A percentile compares a stretch with the other conserved stretches of the same genome.
These are phyloP conservation scores for Drosophila parvula DNA, from an alignment of 1,140 invertebrate genomes.

Conservation along the genomic window DNA sequence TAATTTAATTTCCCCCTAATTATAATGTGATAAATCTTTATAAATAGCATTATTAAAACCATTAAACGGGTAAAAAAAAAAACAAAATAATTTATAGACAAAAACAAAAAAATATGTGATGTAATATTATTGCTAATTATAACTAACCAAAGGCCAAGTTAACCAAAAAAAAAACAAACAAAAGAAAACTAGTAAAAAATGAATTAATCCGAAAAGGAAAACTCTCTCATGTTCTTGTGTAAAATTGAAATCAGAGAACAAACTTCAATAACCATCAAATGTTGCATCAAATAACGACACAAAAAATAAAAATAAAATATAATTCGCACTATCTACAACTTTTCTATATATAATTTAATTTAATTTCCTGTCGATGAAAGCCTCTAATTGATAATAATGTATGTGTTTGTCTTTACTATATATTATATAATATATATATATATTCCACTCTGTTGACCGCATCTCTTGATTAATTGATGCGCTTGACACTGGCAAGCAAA, in stretches of 20 bases:
- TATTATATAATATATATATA: no score
- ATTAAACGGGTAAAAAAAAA: slow-evolving; percentile 43
- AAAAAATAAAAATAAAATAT: slow-evolving; percentile 21
- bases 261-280: slow-evolving; percentile 74
- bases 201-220: slow-evolving; percentile 44
- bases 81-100: slow-evolving; percentile 30
- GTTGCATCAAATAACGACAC: slow-evolving; percentile 73
- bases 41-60: slow-evolving; percentile 65
- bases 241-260: slow-evolving; percentile 60
- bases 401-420: slow-evolving; percentile 68
- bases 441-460: slow-evolving; percentile 22
- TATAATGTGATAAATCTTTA: slow-evolving; percentile 63
- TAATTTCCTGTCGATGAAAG: slow-evolving; percentile 40
- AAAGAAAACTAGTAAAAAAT: slow-evolving; percentile 57
- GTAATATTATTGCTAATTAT: slow-evolving; percentile 82
- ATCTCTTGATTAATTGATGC: slow-evolving; percentile 22
- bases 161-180: slow-evolving; percentile 77
- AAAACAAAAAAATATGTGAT: slow-evolving; percentile 70
- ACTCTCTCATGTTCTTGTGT: slow-evolving; percentile 71
- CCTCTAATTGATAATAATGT: slow-evolving; percentile 58
- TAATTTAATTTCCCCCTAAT: slow-evolving; percentile 52
- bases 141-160: slow-evolving; percentile 84
- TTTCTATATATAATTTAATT: slow-evolving; percentile 39
- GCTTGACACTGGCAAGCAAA: slow-evolving; percentile 32
- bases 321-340: slow-evolving; percentile 43